Base-by-base conservation (phyloP, 2,797 vertebrate species). In the Rhinophrynus dorsalis region DNA sequence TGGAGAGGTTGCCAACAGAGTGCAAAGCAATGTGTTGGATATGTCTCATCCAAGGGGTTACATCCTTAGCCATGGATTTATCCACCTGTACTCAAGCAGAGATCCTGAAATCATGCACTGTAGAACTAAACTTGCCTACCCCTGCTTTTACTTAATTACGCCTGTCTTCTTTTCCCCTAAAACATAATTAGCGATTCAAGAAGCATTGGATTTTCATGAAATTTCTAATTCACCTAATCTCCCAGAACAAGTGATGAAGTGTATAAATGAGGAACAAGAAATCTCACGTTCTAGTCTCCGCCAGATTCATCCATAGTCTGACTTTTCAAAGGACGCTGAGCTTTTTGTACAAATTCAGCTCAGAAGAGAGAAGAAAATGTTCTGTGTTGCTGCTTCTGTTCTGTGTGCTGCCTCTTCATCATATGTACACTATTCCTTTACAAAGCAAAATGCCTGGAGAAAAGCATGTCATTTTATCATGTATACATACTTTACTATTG, bases 401-500 rank as follows among this genome's bases (percentile, higher is more conserved):
- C 15, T 21, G 15, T 56, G 51, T 71, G 42, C 44, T 58, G 59
- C 50, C 50, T 42, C 15, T 40, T 27, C 2, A 51, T 51, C 33
- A 40, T 17, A 32, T 50, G 8, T 15, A 45, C 29, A 12, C 21
- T 6, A n/a, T 47, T 55, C 5, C 48, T 48, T 64, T 72, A 51
- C 42, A 51, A 15, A 37, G 23, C 29, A 32, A 44, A 30, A 47
- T 45, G 30, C 33, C 27, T 37, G 30, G 24, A 27, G 38, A 32
- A 13, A 15, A 27, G 26, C 10, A 11, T 55, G 24, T 48, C 10
- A 44, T 59, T 57, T 72, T 58, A 72, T 45, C 44, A 59, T 42
- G 12, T 72, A 45, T 72, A 66, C 48, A 65, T 50, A 64, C 11
- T 1, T 42, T 32, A 32, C 35, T 33, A 27, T 47, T 56, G 27